Percentiles rank a stretch among this genome's conserved stretches.
These are phyloP conservation scores for Pachyuromys duprasi DNA, from an alignment of 2,797 vertebrate genomes.

Conservation along the genomic window DNA sequence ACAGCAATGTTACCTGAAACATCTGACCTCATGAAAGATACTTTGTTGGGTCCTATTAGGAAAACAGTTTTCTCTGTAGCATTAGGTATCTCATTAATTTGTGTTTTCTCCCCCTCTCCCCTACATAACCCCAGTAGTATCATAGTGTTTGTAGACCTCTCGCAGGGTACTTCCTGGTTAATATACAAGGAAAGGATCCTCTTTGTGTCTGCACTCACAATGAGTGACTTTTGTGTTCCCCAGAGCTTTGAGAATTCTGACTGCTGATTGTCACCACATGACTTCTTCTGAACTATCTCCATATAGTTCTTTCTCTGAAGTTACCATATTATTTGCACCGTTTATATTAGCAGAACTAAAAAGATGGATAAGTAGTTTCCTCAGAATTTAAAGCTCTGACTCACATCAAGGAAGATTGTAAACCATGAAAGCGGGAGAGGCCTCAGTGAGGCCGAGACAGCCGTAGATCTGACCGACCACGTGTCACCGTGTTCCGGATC, in stretches of 20 bases:
- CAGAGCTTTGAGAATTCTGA: slow-evolving; percentile 65
- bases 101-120: neutral
- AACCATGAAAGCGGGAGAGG: slow-evolving; percentile 45
- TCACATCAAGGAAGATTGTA: slow-evolving; percentile 63
- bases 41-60: slow-evolving; percentile 77
- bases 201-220: slow-evolving; percentile 67
- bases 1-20: neutral
- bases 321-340: slow-evolving; percentile 70
- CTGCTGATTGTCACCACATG: slow-evolving; percentile 75
- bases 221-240: slow-evolving; percentile 61
- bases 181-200: slow-evolving; percentile 56
- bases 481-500: neutral
- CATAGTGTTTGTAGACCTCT: slow-evolving; percentile 71
- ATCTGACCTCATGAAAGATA: slow-evolving; percentile 50
- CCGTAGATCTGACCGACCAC: neutral
- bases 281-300: slow-evolving; percentile 28
- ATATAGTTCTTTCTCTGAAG: slow-evolving; percentile 76
- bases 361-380: slow-evolving; percentile 55
- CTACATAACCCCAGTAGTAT: neutral
- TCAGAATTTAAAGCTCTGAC: slow-evolving; percentile 51
- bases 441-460: slow-evolving; percentile 68
- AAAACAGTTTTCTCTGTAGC: slow-evolving; percentile 79
- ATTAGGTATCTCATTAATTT: slow-evolving; percentile 65
- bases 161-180: slow-evolving; percentile 59
- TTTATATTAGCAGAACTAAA: slow-evolving; percentile 77